Percentiles rank a stretch among this genome's conserved stretches.
Evolutionary conservation across 2,113 vertebrate species (phyloP).

Genomic region (Capreolus pygargus): DNA sequence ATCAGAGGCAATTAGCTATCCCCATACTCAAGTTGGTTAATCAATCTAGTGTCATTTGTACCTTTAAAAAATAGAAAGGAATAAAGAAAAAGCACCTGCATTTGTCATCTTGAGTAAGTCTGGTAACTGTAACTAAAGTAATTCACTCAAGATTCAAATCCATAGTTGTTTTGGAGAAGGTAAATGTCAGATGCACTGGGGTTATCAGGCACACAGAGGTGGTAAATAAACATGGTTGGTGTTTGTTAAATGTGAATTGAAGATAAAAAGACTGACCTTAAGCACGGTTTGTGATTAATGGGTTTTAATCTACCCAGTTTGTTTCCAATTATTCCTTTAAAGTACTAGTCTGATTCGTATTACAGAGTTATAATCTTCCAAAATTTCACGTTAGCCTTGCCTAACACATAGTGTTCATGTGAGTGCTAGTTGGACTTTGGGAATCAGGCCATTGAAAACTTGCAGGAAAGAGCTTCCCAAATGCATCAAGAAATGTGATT

Average conservation of each 20-base stretch:
- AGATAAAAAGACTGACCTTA: background rate
- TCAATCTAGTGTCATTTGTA: background rate
- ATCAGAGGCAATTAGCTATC: background rate
- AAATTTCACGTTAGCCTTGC: background rate
- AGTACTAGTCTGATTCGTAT: background rate
- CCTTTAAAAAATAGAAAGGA: background rate
- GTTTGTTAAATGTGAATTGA: background rate
- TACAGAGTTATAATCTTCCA: background rate
- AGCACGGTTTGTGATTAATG: background rate
- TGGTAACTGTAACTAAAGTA: background rate
- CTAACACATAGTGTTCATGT: background rate
- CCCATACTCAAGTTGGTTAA: background rate
- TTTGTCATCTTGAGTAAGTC: constrained; percentile 22
- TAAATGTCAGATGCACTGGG: background rate
- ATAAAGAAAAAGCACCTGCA: constrained; percentile 22
- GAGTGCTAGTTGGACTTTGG: background rate
- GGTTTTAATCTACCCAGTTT: constrained; percentile 1
- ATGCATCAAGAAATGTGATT: background rate
- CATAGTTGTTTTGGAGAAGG: background rate
- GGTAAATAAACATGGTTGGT: background rate
- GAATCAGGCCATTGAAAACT: background rate
- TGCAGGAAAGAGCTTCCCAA: background rate
- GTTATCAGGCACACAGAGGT: background rate
- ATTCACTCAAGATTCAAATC: constrained; percentile 7
- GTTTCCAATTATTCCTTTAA: background rate